Conservation (phyloP, 1,140 invertebrate genomes). For the Mycetomoellerius zeteki region DNA sequence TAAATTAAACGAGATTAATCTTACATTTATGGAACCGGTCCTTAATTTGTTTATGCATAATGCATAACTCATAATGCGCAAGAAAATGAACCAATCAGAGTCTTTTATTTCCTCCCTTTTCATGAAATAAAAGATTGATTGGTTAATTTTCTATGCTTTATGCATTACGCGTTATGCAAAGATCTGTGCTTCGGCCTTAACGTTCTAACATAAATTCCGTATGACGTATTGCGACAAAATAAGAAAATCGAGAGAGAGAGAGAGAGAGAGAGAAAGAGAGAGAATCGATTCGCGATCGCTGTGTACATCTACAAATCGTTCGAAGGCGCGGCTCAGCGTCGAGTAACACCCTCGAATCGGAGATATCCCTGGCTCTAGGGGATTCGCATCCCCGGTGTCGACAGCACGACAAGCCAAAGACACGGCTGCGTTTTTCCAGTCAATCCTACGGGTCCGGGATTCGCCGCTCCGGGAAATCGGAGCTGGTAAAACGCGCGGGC, state of each 20-base stretch:
- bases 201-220: not conserved
- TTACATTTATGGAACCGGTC: too few relatives aligned
- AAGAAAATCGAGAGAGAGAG: not conserved
- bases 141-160: too few relatives aligned
- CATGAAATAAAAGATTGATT: too few relatives aligned
- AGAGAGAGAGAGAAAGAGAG: not conserved
- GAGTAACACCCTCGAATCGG: not conserved
- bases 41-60: too few relatives aligned
- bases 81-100: too few relatives aligned
- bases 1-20: too few relatives aligned
- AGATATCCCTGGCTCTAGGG: not conserved
- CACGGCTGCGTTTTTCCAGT: constrained; percentile 9
- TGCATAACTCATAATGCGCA: too few relatives aligned
- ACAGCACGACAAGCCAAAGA: not conserved
- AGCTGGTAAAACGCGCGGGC: constrained; percentile 27
- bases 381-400: not conserved
- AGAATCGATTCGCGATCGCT: constrained; percentile 22
- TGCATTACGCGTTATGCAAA: too few relatives aligned
- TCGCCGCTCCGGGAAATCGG: constrained; percentile 63
- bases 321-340: not conserved
- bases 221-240: not conserved
- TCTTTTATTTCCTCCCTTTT: too few relatives aligned
- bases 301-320: not conserved
- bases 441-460: constrained; percentile 5
- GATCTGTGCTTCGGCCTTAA: too few relatives aligned